Evolutionary conservation across 2,888 invertebrate species (phyloP).

Genomic region (Lepidochrysops patricia): DNA sequence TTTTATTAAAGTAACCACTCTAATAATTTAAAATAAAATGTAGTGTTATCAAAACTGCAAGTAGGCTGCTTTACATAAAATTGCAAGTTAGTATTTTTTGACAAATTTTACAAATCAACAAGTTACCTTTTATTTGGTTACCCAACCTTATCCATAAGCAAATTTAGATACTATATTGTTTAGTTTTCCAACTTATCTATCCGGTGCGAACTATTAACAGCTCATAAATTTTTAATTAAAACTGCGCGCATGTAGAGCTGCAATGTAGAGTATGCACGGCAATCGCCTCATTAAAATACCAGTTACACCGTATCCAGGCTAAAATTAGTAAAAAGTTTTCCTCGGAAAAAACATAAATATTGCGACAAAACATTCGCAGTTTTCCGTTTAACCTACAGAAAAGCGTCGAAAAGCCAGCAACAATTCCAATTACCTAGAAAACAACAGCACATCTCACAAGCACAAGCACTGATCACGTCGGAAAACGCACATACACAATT

Average conservation of each 20-base stretch:
- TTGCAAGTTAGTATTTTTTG: background rate
- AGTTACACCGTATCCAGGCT: background rate
- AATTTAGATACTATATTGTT: slow-evolving; percentile 19
- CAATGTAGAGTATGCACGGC: slow-evolving; percentile 26
- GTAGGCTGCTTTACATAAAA: background rate
- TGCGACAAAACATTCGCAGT: background rate
- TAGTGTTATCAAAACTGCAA: background rate
- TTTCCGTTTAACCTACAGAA: background rate
- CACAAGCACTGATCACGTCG: slow-evolving; percentile 70
- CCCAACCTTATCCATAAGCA: background rate
- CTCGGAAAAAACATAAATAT: slow-evolving; percentile 3
- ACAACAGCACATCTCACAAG: slow-evolving; percentile 73
- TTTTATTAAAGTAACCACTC: background rate
- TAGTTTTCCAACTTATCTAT: slow-evolving; percentile 57
- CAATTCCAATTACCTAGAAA: slow-evolving; percentile 67
- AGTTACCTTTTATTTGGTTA: background rate
- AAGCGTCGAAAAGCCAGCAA: slow-evolving; percentile 45
- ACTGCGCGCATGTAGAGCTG: slow-evolving; percentile 29
- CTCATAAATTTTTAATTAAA: slow-evolving; percentile 51
- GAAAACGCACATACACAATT: slow-evolving; percentile 75
- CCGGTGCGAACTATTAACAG: slow-evolving; percentile 58
- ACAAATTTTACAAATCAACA: background rate
- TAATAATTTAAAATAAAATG: background rate
- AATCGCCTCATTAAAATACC: background rate
- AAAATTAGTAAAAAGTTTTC: slow-evolving; percentile 5